Percentiles rank a stretch among this genome's conserved stretches.
Evolutionary conservation across 30 jellyfish, hydroid and myxozoan genomes (phyloP).

Genomic region (Cassiopea xamachana): DNA sequence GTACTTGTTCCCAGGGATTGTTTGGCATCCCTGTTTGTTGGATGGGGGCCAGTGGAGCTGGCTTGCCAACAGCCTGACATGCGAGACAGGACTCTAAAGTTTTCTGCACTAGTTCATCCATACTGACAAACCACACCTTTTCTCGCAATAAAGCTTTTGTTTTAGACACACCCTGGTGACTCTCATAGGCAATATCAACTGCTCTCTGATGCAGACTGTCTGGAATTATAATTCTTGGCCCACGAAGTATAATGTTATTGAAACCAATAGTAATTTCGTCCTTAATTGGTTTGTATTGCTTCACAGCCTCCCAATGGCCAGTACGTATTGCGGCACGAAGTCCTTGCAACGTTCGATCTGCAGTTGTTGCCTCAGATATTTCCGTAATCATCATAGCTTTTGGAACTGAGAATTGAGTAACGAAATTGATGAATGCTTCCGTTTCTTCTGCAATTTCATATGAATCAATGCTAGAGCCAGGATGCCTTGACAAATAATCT

Average conservation of each 20-base stretch:
- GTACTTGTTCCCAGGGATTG: not conserved
- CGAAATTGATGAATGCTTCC: not conserved
- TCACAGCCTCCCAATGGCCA: slow-evolving; percentile 5
- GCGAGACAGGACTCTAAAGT: slow-evolving; percentile 32
- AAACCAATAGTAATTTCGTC: not conserved
- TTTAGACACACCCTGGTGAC: slow-evolving; percentile 47
- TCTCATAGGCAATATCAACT: slow-evolving; percentile 6
- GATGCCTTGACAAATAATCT: slow-evolving; percentile 30
- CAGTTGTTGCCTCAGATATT: not conserved
- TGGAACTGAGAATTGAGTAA: slow-evolving; percentile 2
- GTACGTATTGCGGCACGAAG: slow-evolving; percentile 13
- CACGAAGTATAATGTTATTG: slow-evolving; percentile 1
- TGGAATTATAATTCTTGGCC: slow-evolving; percentile 3
- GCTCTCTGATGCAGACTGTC: not conserved
- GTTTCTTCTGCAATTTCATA: not conserved
- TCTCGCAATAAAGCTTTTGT: slow-evolving; percentile 20
- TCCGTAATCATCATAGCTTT: slow-evolving; percentile 9
- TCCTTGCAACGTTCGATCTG: not conserved
- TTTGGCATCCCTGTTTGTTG: slow-evolving; percentile 17
- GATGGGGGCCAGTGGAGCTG: slow-evolving; percentile 19
- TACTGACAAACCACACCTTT: slow-evolving; percentile 57
- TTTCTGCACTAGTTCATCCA: slow-evolving; percentile 23
- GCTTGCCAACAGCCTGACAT: slow-evolving; percentile 51
- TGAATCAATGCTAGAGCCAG: not conserved
- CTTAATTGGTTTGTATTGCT: not conserved